These are phyloP conservation scores for Heliconius aoede DNA, from an alignment of 2,888 invertebrate species.

Conservation along the genomic window DNA sequence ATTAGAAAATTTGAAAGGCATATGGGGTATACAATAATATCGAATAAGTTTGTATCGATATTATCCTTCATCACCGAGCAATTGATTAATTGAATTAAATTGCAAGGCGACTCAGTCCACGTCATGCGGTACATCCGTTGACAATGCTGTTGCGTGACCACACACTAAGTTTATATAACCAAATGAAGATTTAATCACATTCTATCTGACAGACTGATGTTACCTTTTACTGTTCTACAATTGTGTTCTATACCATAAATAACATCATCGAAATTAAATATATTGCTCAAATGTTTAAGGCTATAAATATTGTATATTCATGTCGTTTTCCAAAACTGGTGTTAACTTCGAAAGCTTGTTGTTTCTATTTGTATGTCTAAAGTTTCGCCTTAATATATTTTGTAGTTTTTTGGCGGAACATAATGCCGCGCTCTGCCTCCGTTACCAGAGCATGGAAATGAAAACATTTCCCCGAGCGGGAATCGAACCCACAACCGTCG, in stretches of 20 bases:
- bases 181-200: conserved; percentile 42
- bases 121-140: conserved; percentile 41
- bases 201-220: conserved; percentile 32
- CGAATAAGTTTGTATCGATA: conserved; percentile 25
- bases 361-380: neutral
- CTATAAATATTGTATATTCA: neutral
- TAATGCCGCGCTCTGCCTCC: too few relatives aligned
- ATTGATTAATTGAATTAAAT: conserved; percentile 43
- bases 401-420: neutral
- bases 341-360: neutral
- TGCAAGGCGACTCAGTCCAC: conserved; percentile 41
- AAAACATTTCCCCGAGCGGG: too few relatives aligned
- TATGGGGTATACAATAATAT: neutral
- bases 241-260: conserved; percentile 30
- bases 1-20: neutral
- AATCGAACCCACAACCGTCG: too few relatives aligned
- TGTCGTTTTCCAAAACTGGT: neutral
- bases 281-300: neutral
- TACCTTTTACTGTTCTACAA: conserved; percentile 30
- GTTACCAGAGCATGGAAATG: too few relatives aligned
- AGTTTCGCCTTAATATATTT: neutral
- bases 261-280: neutral
- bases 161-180: conserved; percentile 42
- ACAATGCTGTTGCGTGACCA: conserved; percentile 35
- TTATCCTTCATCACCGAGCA: conserved; percentile 40